Percentiles rank a stretch among this genome's conserved stretches.
phyloP scores from a whole-genome alignment of 2,113 vertebrate species.

The Struthio camelus region DNA sequence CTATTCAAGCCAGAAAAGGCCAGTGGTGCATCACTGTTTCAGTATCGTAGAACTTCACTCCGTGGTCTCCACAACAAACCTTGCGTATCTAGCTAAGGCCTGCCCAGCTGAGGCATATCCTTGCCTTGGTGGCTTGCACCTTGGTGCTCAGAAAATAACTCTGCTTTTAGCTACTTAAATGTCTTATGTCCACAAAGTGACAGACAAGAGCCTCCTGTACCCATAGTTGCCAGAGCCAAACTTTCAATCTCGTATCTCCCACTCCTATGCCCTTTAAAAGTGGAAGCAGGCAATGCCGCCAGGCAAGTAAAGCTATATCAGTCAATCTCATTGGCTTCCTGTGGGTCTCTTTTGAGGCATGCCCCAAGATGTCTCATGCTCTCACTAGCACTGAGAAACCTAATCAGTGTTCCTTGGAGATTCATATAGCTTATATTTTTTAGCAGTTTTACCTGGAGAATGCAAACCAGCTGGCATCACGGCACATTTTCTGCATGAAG shows the following conservation, averaged over 20 bases:
- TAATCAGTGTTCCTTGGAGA: not conserved
- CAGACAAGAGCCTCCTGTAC: not conserved
- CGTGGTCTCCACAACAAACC: rapidly evolving
- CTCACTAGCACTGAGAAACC: not conserved
- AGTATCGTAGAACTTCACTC: not conserved
- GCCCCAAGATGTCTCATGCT: not conserved
- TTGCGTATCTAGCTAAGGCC: rapidly evolving
- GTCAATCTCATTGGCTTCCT: not conserved
- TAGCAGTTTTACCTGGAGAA: not conserved
- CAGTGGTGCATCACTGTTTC: not conserved
- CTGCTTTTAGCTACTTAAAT: not conserved
- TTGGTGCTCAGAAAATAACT: not conserved
- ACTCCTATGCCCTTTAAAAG: not conserved
- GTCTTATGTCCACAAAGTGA: not conserved
- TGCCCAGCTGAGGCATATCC: not conserved
- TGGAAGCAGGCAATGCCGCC: not conserved
- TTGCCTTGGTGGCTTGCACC: no score
- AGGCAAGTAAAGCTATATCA: not conserved
- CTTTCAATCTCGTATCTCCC: not conserved
- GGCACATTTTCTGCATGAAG: not conserved
- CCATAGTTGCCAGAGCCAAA: not conserved
- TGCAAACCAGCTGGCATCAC: not conserved
- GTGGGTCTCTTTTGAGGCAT: not conserved
- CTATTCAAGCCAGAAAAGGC: not conserved
- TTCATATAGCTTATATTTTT: not conserved